phyloP scores from a whole-genome alignment of 2,888 invertebrate genomes.

The Synergus umbraculus region DNA sequence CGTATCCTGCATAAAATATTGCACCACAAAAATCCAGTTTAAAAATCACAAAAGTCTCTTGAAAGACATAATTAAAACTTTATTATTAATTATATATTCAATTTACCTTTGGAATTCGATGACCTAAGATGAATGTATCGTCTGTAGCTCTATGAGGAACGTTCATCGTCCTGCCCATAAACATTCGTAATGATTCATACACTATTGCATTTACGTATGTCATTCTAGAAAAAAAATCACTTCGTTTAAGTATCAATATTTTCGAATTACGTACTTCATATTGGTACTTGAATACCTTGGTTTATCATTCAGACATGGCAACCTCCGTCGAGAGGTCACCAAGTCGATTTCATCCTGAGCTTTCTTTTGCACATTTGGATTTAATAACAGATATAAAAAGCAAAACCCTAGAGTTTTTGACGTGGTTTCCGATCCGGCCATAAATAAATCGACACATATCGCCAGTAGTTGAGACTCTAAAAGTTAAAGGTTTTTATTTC shows the following conservation, averaged over 20 bases:
- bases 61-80: too few species aligned
- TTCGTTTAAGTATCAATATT: constrained; percentile 9
- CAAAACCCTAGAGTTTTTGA: constrained; percentile 88
- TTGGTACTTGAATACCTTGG: constrained; percentile 49
- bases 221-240: constrained; percentile 79
- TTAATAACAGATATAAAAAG: constrained; percentile 85
- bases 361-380: constrained; percentile 85
- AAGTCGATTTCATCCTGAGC: constrained; percentile 89
- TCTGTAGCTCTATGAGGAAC: constrained; percentile 88
- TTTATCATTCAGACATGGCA: constrained; percentile 85
- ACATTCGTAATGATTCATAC: constrained; percentile 87
- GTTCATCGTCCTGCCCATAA: constrained; percentile 88
- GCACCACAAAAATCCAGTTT: background rate
- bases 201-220: constrained; percentile 89
- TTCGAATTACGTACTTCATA: background rate
- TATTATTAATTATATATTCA: constrained; percentile 11
- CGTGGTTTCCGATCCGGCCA: constrained; percentile 93
- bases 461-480: constrained; percentile 88
- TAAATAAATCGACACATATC: constrained; percentile 90
- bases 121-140: constrained; percentile 86
- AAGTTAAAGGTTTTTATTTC: constrained; percentile 69
- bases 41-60: too few species aligned
- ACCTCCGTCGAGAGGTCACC: constrained; percentile 84
- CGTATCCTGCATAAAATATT: constrained; percentile 81
- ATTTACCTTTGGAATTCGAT: constrained; percentile 86